Percentiles rank a stretch among this genome's conserved stretches.
Conservation (phyloP, 2,888 invertebrate species). For the Hipparchia semele region DNA sequence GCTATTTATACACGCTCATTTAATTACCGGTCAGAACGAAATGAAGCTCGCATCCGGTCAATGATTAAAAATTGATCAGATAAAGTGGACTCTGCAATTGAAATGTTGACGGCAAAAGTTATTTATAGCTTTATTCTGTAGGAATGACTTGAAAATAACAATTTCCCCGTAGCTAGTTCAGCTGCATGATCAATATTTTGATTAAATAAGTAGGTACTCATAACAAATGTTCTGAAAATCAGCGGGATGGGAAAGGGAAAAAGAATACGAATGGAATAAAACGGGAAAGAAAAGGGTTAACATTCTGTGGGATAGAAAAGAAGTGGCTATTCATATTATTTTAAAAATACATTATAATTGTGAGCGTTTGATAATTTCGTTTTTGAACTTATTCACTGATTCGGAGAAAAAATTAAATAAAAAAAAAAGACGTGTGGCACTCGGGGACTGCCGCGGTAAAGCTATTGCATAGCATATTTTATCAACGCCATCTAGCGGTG, state of each 20-base stretch:
- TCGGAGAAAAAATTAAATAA: no score
- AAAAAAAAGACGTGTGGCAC: no score
- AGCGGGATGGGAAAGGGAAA: not conserved
- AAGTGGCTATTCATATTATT: not conserved
- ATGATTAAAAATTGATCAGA: conserved; percentile 38
- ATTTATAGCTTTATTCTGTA: conserved; percentile 1
- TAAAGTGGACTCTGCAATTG: conserved; percentile 33
- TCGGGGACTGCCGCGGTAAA: no score
- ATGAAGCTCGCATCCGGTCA: conserved; percentile 35
- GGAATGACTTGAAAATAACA: not conserved
- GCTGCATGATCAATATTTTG: not conserved
- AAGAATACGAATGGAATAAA: not conserved
- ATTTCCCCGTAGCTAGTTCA: not conserved
- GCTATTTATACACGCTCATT: conserved; percentile 23
- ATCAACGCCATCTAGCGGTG: no score
- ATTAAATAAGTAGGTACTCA: not conserved
- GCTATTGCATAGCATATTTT: no score
- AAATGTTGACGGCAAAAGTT: conserved; percentile 27
- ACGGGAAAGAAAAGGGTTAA: not conserved
- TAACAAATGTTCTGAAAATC: not conserved
- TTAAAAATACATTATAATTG: not conserved
- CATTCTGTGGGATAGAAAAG: not conserved
- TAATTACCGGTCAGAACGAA: conserved; percentile 34
- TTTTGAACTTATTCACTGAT: no score
- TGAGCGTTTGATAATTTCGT: no score